Evolutionary conservation across 1,140 invertebrate genomes (phyloP), one percentile per base, ranked within the genome.

Genomic region (Aphaenogaster ashmeadi): DNA sequence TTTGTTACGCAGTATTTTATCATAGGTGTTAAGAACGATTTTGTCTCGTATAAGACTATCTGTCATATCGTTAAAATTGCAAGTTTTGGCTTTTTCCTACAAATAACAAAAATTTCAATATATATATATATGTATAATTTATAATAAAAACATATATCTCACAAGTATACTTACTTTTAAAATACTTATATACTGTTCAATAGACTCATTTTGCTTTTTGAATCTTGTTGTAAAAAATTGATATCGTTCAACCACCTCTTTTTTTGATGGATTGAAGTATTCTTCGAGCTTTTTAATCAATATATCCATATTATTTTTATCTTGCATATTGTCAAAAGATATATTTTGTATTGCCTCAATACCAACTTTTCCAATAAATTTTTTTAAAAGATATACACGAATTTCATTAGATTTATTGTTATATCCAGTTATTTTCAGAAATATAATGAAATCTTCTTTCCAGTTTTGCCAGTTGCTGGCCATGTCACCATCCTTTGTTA

Each of bases 31-130:
- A 27, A 83, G 9, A 83, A 93, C 67, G 9, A 93, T 54, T 67
- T 85, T 89, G 38, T 93, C 92, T 50, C 92, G 58, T 74, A 93
- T 54, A 11, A 93, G 33, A 79, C 87, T 91, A 0, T 91, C 69
- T 27, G 56, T 64, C 44, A 89, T 52, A 9, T 75, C 47, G 4
- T 84, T 87, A 77, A 92, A 93, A 36, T 92, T 92, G 64, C 92
- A 93, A 41, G 15, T 41, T 86, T 77, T 79, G 47, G 92, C 86
- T 67, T 88, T 90, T 13, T 87, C 69, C 92, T 92, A 77, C 52
- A 66, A 47, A 78, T 56, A 27, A 75, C 11, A 47, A 9, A 52
- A 56, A 15, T 36, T 38, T 54, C 1, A 60, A 56, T 56, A 21
- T 13, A 13, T 56, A 21, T 13, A 13, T 8, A 56, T 62, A 72